Percentiles rank a stretch among this genome's conserved stretches.
phyloP scores from a whole-genome alignment of 2,888 invertebrate genomes.

The Drosophila yooni region DNA sequence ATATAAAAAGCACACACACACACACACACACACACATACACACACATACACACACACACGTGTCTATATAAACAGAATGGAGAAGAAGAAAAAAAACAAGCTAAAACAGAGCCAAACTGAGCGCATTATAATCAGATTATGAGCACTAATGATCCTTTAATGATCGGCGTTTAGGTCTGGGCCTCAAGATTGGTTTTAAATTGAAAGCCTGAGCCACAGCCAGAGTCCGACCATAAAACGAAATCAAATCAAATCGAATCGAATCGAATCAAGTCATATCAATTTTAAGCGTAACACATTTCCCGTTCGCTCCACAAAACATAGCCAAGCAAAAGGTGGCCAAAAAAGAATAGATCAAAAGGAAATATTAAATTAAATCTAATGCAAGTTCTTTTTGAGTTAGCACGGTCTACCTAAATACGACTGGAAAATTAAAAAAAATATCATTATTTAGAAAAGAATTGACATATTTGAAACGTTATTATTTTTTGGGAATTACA shows the following conservation, averaged over 20 bases:
- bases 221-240: slow-evolving; percentile 38
- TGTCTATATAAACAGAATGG: slow-evolving; percentile 8
- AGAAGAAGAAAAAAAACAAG: slow-evolving; percentile 22
- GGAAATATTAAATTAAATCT: neutral
- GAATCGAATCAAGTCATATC: slow-evolving; percentile 50
- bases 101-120: slow-evolving; percentile 69
- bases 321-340: neutral
- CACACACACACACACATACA: neutral
- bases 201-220: slow-evolving; percentile 56
- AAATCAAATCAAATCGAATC: slow-evolving; percentile 50
- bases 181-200: slow-evolving; percentile 69
- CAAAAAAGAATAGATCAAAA: neutral
- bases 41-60: neutral
- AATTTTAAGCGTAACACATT: slow-evolving; percentile 43
- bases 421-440: neutral
- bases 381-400: neutral
- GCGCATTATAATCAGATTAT: slow-evolving; percentile 85
- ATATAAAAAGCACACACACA: neutral
- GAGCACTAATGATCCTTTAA: slow-evolving; percentile 85
- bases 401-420: neutral
- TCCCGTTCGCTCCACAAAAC: slow-evolving; percentile 17
- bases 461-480: neutral
- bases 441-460: neutral
- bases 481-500: neutral
- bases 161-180: slow-evolving; percentile 83